Base-by-base conservation (phyloP, 2,888 invertebrate species). In the Anticlea derivata region DNA sequence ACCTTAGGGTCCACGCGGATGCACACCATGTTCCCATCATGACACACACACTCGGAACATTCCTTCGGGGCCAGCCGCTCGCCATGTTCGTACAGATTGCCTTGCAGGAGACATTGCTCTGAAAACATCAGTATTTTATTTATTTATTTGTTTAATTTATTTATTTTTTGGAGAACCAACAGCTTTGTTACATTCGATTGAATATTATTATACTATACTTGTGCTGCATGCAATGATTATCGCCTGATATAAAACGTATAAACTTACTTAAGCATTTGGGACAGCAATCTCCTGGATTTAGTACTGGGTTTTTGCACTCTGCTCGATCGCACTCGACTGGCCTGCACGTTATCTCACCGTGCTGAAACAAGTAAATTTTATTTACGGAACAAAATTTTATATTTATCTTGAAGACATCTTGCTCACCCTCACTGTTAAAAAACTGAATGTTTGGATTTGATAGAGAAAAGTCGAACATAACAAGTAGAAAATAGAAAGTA, bases 271-370 rank as follows among this genome's bases (percentile, higher is more conserved):
- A 92, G 91, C 97, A 97, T 70, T 93, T 94, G 55, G 96, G 95
- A 85, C 97, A 97, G 86, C 97, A 97, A 79, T 96, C 94, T 62
- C 95, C 96, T 60, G 93, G 93, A 70, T 93, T 93, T 73, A 93
- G 87, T 56, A 95, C 94, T 66, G 97, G 97, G 83, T 96, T 94
- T 84, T 95, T 95, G 91, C 97, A 97, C 65, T 92, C 92, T 52
- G 93, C 92, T 71, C 93, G 91, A 44, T 95, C 94, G 91, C 97
- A 97, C 80, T 95, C 94, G 58, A 95, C 94, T 73, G 95, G 95
- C 78, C 94, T 93, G 92, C 97, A 97, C 80, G 95, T 93, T 63
- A 97, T 94, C 73, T 95, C 94, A 39, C 97, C 97, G 91, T 95
- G 95, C 96, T 96, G 90, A 91, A 86, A 48, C 13, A 20, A 11